Percentiles rank a stretch among this genome's conserved stretches.
These are phyloP conservation scores for Hylaeus anthracinus DNA, from an alignment of 1,140 invertebrate genomes.

Conservation along the genomic window DNA sequence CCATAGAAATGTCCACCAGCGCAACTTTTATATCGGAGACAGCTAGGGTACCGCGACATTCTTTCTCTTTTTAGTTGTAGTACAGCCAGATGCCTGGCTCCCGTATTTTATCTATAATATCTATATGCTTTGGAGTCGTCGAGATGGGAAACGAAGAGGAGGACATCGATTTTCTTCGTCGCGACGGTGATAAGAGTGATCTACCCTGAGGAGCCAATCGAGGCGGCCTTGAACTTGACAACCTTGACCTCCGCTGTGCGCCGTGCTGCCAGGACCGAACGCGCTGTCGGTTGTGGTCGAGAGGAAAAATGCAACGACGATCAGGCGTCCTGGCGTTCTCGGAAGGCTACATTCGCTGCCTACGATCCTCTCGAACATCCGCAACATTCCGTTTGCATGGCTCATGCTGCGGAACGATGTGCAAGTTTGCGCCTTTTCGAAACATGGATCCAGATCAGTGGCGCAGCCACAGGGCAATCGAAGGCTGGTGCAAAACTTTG, in stretches of 20 bases:
- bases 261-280: background rate
- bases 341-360: background rate
- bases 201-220: background rate
- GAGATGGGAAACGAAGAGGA: too few relatives aligned
- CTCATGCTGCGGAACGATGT: background rate
- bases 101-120: too few relatives aligned
- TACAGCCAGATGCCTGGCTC: too few relatives aligned
- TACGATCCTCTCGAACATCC: background rate
- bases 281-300: background rate
- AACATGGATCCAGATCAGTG: background rate
- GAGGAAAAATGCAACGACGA: conserved; percentile 8
- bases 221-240: conserved; percentile 53
- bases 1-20: too few relatives aligned
- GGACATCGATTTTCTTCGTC: too few relatives aligned
- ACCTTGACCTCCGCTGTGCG: conserved; percentile 32
- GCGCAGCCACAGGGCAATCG: too few relatives aligned
- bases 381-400: background rate
- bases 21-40: too few relatives aligned
- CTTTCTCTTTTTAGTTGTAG: too few relatives aligned
- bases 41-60: too few relatives aligned
- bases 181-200: background rate
- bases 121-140: too few relatives aligned
- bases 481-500: too few relatives aligned
- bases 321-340: conserved; percentile 9
- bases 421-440: background rate